Evolutionary conservation across 2,113 vertebrate species (phyloP), one percentile per base, ranked within the genome.

Genomic region (Girardinichthys multiradiatus): DNA sequence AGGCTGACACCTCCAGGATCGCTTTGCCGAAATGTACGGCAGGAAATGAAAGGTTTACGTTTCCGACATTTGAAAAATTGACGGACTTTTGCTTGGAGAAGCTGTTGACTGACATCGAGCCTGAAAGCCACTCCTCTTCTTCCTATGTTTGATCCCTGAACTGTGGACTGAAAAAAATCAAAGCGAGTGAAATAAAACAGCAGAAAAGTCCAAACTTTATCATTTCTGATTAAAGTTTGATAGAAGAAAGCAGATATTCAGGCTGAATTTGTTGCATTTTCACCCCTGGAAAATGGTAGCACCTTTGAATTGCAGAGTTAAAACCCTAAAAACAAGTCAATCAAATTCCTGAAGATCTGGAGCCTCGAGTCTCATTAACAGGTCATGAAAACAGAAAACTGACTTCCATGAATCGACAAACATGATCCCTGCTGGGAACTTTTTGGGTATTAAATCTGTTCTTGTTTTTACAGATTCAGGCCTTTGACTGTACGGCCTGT

Each of bases 341-440:
- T 2, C 2, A 42, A 64, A 39, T 39, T 33, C 15, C 33, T 31
- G 10, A 64, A 14, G n/a, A 64, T 26, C 64, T 57, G 19, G 19
- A 59, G 37, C 58, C 51, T 72, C 72, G 24, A 33, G 33, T 67
- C 66, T 57, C 48, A 42, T 17, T 42, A 15, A 17, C n/a, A n/a
- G n/a, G n/a, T n/a, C n/a, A n/a, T n/a, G n/a, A n/a, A n/a, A n/a
- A n/a, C n/a, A n/a, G n/a, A n/a, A 10, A 30, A 57, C 2, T n/a
- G n/a, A 17, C 8, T 59, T 58, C 1, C 1, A 12, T 4, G 9
- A n/a, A n/a, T n/a, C n/a, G n/a, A n/a, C n/a, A n/a, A n/a, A n/a
- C n/a, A n/a, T n/a, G n/a, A n/a, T 80, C 79, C 82, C 87, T 85
- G 87, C 74, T 76, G 51, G 62, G 59, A 79, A 62, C 39, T 3